These are phyloP conservation scores for Orthosia gracilis DNA, from an alignment of 2,888 invertebrate species.

Conservation along the genomic window DNA sequence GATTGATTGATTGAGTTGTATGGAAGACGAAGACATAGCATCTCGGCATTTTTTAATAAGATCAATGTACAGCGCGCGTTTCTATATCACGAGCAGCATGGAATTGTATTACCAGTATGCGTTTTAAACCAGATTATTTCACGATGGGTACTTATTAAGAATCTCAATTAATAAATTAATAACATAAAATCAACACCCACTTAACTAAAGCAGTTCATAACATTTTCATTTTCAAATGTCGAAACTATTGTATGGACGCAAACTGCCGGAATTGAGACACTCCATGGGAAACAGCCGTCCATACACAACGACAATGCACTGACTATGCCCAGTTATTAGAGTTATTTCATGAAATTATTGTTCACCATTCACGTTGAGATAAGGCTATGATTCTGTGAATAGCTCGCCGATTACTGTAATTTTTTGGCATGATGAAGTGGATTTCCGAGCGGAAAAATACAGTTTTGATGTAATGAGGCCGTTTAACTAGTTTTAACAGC, in stretches of 20 bases:
- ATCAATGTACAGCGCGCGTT: no score
- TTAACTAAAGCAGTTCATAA: constrained; percentile 18
- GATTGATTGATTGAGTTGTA: not conserved
- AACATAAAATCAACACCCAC: constrained; percentile 14
- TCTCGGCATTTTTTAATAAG: not conserved
- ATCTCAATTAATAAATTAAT: constrained; percentile 6
- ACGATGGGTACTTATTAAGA: not conserved
- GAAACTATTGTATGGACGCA: constrained; percentile 43
- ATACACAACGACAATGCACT: constrained; percentile 45
- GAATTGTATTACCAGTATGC: no score
- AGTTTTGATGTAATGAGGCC: constrained; percentile 7
- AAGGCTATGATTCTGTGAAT: constrained; percentile 38
- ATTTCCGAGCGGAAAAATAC: constrained; percentile 32
- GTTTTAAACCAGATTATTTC: not conserved
- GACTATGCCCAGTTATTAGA: constrained; percentile 28
- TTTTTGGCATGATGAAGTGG: constrained; percentile 35
- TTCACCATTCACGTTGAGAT: constrained; percentile 44
- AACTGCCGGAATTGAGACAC: constrained; percentile 37
- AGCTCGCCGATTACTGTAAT: constrained; percentile 44
- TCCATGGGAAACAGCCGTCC: constrained; percentile 38
- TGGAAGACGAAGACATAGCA: not conserved
- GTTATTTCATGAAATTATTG: constrained; percentile 52
- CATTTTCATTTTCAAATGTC: constrained; percentile 39
- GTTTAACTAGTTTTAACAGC: constrained; percentile 12
- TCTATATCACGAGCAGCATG: no score